Conservation (phyloP, 2,888 invertebrate genomes). For the Metallyticus violacea region DNA sequence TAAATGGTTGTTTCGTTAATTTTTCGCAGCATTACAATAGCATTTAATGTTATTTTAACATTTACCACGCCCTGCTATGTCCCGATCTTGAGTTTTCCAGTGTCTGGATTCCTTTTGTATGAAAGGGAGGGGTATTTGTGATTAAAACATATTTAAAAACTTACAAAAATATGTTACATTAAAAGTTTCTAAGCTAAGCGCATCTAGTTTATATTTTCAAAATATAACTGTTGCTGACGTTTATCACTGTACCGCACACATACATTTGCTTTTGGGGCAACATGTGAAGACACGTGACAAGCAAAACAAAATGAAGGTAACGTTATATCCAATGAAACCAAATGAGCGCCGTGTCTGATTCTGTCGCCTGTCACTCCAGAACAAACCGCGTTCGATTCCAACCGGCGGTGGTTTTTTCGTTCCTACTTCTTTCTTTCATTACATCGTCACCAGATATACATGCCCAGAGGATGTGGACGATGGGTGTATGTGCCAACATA, state of each 20-base stretch:
- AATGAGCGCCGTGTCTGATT: background rate
- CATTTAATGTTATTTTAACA: too few species aligned
- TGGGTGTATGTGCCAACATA: background rate
- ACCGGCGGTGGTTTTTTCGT: background rate
- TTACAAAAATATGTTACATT: too few species aligned
- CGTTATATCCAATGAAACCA: background rate
- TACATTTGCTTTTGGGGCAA: background rate
- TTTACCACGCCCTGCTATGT: too few species aligned
- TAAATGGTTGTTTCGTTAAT: too few species aligned
- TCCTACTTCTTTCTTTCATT: background rate
- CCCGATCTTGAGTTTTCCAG: too few species aligned
- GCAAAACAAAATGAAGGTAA: background rate
- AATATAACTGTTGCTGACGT: too few species aligned
- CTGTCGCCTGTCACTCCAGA: background rate
- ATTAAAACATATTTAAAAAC: too few species aligned
- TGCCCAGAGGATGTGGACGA: background rate
- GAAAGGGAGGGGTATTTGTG: too few species aligned
- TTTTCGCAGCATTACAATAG: too few species aligned
- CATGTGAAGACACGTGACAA: background rate
- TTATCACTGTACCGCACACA: background rate
- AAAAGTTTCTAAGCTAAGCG: too few species aligned
- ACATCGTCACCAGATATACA: background rate
- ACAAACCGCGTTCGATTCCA: background rate
- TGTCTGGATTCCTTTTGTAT: too few species aligned
- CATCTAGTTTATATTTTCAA: too few species aligned